Percentiles rank a stretch among this genome's conserved stretches.
These are phyloP conservation scores for Mormyrops boulengeri DNA, from an alignment of 2,797 vertebrate species.

Conservation along the genomic window DNA sequence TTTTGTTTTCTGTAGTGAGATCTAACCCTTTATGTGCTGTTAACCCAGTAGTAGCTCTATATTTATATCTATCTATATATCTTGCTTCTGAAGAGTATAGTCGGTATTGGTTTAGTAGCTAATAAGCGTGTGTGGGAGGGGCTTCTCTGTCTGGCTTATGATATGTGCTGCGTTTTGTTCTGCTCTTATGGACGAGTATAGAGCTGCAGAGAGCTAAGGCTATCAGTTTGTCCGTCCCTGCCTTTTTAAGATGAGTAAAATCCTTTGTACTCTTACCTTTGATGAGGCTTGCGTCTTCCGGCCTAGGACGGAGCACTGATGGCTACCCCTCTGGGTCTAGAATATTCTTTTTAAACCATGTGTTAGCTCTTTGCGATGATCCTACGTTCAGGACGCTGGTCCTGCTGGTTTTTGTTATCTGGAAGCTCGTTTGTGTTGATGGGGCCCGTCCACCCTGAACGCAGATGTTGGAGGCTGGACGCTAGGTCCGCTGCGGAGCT, in stretches of 20 bases:
- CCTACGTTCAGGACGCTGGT: conserved; percentile 28
- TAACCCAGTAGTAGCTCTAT: conserved; percentile 89
- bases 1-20: conserved; percentile 65
- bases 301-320: conserved; percentile 22
- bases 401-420: conserved; percentile 35
- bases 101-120: conserved; percentile 79
- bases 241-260: conserved; percentile 35
- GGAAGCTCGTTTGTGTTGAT: conserved; percentile 28
- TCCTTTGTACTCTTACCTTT: conserved; percentile 42
- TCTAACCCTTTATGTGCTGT: conserved; percentile 80
- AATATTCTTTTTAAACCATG: conserved; percentile 15
- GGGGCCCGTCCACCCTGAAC: conserved; percentile 22
- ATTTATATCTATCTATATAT: conserved; percentile 78
- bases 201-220: conserved; percentile 41
- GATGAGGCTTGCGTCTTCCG: conserved; percentile 29
- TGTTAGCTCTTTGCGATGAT: conserved; percentile 25
- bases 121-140: conserved; percentile 64
- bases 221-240: conserved; percentile 39
- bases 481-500: conserved; percentile 23
- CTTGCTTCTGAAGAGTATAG: conserved; percentile 84
- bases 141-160: conserved; percentile 62
- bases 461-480: conserved; percentile 27
- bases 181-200: conserved; percentile 33
- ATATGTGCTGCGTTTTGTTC: conserved; percentile 32
- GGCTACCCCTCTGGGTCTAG: conserved; percentile 30